Percentiles rank a stretch among this genome's conserved stretches.
These are phyloP conservation scores for Drosophila meridionalis DNA, from an alignment of 2,888 invertebrate genomes.

Conservation along the genomic window DNA sequence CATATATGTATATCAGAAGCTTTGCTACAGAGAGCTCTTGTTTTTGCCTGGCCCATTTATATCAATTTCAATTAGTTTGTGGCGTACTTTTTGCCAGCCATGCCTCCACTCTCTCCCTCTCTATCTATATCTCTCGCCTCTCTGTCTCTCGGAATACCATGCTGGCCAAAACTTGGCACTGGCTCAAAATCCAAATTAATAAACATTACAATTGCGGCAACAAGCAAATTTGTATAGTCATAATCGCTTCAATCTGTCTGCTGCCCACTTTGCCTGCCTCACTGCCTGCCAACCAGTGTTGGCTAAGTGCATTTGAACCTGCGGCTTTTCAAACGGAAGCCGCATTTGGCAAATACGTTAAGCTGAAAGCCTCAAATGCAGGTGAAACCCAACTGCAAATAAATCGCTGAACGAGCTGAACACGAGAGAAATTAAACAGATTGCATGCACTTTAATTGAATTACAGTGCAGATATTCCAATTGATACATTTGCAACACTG, in stretches of 20 bases:
- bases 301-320: constrained; percentile 57
- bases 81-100: constrained; percentile 38
- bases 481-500: background rate
- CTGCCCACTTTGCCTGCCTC: background rate
- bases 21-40: constrained; percentile 12
- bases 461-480: background rate
- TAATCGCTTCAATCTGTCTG: constrained; percentile 54
- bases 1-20: constrained; percentile 1
- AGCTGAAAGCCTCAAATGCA: constrained; percentile 53
- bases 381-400: constrained; percentile 38
- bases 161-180: constrained; percentile 47
- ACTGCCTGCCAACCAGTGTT: constrained; percentile 11
- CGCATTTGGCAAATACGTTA: constrained; percentile 53
- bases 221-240: constrained; percentile 67
- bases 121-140: constrained; percentile 7
- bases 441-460: constrained; percentile 11
- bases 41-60: constrained; percentile 42
- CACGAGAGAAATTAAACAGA: background rate
- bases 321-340: constrained; percentile 54
- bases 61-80: constrained; percentile 67
- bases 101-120: background rate
- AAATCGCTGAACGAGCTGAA: background rate
- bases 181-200: constrained; percentile 65
- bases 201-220: constrained; percentile 66
- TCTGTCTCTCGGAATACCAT: background rate